These are phyloP conservation scores for Galerucella pusilla DNA, from an alignment of 2,888 invertebrate genomes.

Conservation along the genomic window DNA sequence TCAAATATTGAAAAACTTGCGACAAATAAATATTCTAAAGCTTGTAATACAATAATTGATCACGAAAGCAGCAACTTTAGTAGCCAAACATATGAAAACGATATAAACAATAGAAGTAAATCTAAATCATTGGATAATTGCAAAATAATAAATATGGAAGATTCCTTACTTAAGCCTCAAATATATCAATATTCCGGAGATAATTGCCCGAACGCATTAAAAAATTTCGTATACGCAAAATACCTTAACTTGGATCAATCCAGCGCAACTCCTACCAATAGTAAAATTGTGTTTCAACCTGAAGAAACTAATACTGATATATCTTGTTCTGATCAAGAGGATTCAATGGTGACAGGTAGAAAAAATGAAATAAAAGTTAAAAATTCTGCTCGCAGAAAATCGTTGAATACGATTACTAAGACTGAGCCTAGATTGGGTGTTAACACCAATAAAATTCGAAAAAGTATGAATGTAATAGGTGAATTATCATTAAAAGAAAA, in stretches of 20 bases:
- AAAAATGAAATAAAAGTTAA: background rate
- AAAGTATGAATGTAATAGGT: too few relatives aligned
- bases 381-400: too few relatives aligned
- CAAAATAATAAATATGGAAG: background rate
- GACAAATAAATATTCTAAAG: background rate
- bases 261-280: background rate
- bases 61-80: background rate
- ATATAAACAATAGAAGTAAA: too few relatives aligned
- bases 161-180: background rate
- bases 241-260: background rate
- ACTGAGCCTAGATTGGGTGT: too few relatives aligned
- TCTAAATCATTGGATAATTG: background rate
- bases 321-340: background rate
- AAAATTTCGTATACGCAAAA: background rate
- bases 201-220: background rate
- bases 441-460: too few relatives aligned
- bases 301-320: background rate
- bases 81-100: background rate
- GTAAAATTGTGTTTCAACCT: background rate
- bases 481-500: too few relatives aligned
- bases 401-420: too few relatives aligned
- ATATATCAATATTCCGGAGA: background rate
- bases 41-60: background rate
- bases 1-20: too few relatives aligned
- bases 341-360: background rate